These are phyloP conservation scores for Botrylloides violaceus DNA, from an alignment of 23 tunicate genomes.

Conservation along the genomic window DNA sequence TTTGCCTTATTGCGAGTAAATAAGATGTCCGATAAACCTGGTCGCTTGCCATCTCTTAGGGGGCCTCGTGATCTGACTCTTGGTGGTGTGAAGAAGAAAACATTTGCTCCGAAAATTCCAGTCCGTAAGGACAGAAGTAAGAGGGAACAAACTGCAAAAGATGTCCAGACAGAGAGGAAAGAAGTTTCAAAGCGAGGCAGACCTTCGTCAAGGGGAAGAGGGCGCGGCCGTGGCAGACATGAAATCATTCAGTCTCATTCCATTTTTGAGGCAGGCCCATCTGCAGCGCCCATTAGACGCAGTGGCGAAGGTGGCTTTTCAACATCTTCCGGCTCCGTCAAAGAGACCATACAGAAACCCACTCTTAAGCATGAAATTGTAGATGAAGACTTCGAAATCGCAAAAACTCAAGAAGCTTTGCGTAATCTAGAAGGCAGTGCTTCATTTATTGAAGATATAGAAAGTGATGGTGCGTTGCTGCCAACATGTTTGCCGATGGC, in stretches of 20 bases:
- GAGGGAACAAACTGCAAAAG: conserved; percentile 33
- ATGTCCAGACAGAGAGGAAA: conserved; percentile 24
- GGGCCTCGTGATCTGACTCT: conserved; percentile 86
- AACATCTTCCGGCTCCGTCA: not conserved
- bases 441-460: conserved; percentile 5
- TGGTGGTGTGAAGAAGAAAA: conserved; percentile 85
- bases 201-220: conserved; percentile 13
- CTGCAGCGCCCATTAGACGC: conserved; percentile 25
- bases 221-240: conserved; percentile 27
- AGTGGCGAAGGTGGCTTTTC: conserved; percentile 2
- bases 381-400: conserved; percentile 33
- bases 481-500: conserved; percentile 18
- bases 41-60: conserved; percentile 65
- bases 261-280: conserved; percentile 72
- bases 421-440: conserved; percentile 43
- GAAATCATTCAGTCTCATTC: conserved; percentile 56
- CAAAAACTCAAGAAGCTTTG: conserved; percentile 51
- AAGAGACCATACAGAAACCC: conserved; percentile 50
- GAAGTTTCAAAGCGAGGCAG: conserved; percentile 14
- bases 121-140: conserved; percentile 63
- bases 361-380: conserved; percentile 62
- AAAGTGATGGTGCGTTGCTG: conserved; percentile 13
- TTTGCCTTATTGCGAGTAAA: no score
- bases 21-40: conserved; percentile 23
- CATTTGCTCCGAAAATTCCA: conserved; percentile 64